phyloP scores from a whole-genome alignment of 2,888 invertebrate species.

The Cryptus armator region DNA sequence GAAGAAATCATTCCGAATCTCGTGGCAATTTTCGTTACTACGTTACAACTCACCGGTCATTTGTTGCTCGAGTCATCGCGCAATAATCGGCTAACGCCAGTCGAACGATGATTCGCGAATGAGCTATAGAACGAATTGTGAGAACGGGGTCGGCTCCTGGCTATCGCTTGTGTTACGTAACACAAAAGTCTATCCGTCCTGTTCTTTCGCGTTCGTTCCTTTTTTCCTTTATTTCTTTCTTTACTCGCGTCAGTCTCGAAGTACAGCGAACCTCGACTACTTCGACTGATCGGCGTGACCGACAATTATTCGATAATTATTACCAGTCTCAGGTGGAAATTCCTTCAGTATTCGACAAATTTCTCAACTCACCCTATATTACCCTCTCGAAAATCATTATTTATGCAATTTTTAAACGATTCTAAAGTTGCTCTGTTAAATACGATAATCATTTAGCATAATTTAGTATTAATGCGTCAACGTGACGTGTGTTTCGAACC shows the following conservation, averaged over 20 bases:
- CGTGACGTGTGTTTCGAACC: too few species aligned
- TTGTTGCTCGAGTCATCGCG: background rate
- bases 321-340: slow-evolving; percentile 57
- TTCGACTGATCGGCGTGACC: slow-evolving; percentile 70
- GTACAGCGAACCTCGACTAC: slow-evolving; percentile 62
- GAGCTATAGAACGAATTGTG: slow-evolving; percentile 72
- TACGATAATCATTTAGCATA: background rate
- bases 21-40: slow-evolving; percentile 20
- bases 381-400: background rate
- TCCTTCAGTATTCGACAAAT: slow-evolving; percentile 14
- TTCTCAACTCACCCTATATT: slow-evolving; percentile 12
- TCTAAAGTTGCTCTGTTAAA: background rate
- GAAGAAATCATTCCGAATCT: slow-evolving; percentile 45
- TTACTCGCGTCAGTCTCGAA: background rate
- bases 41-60: slow-evolving; percentile 7
- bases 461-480: background rate
- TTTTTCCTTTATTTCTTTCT: slow-evolving; percentile 2
- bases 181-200: slow-evolving; percentile 42
- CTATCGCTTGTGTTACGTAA: slow-evolving; percentile 63
- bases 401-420: background rate
- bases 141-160: slow-evolving; percentile 75
- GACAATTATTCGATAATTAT: slow-evolving; percentile 75
- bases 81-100: slow-evolving; percentile 26
- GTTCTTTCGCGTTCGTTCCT: slow-evolving; percentile 34
- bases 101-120: slow-evolving; percentile 64